Base-by-base conservation (phyloP, 1,140 invertebrate species). In the Drosophila setifemur region DNA sequence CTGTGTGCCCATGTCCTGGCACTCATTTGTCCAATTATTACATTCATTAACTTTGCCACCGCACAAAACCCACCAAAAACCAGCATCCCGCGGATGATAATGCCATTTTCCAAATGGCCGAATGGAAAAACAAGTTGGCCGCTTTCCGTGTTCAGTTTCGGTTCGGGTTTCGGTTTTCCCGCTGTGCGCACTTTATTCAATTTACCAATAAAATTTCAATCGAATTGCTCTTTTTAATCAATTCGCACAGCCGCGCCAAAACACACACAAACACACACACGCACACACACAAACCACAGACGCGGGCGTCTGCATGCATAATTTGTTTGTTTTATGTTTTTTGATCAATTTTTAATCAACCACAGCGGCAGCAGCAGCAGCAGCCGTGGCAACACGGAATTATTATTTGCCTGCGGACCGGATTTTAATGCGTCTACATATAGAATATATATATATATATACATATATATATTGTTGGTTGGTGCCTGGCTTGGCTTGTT, bases 191-290 rank as follows among this genome's bases (percentile, higher is more conserved):
- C 73, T 79, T 88, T 85, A 89, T 88, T 89, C 86, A 89, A 89
- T 89, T 89, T 89, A 82, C 86, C 86, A 89, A 89, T 89, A 89
- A 89, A 89, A 78, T 89, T 89, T 82, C 87, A 89, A 89, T 89
- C 86, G 86, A 78, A 73, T 78, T 85, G 71, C 75, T 86, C 79
- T 85, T 89, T 89, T 89, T 89, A 89, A 89, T 89, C 86, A 89
- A 89, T 89, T 86, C 86, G n/a, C n/a, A 52, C 79, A 44, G 70
- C 57, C 69, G 57, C 73, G 57, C 76, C 63, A 14, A 45, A 31
- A 50, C 16, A 49, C 18, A 61, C 73, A 64, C 76, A 69, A 14
- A 45, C 37, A 50, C 16, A 49, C 18, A 28, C 4, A 26, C 40
- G 23, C 26, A 40, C 26, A 43, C 44, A 33, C 11, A 37, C 35